Percentiles rank a stretch among this genome's conserved stretches.
Evolutionary conservation across 2,113 vertebrate genomes (phyloP).

Genomic region (Actinemys pallida): DNA sequence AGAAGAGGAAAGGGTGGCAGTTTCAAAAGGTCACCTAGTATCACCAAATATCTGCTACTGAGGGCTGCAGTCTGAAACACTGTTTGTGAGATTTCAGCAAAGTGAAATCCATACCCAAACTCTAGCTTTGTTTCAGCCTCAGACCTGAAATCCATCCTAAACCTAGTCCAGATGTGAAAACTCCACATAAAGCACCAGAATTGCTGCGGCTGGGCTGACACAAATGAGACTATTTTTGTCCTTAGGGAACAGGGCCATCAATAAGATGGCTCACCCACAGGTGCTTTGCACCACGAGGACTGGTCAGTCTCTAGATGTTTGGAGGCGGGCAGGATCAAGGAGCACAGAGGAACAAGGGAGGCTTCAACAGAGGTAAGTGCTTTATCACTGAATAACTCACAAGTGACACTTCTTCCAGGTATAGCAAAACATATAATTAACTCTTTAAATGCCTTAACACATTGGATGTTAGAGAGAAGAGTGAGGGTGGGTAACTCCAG

Average conservation of each 20-base stretch:
- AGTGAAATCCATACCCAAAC: neutral
- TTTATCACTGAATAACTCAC: neutral
- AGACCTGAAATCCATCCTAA: neutral
- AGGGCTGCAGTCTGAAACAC: neutral
- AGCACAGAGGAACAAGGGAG: neutral
- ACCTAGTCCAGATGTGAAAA: neutral
- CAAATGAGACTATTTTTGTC: neutral
- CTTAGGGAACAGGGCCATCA: neutral
- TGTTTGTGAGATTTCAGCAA: neutral
- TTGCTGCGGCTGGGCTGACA: neutral
- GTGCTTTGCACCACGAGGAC: neutral
- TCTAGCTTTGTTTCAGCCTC: neutral
- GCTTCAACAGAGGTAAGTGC: neutral
- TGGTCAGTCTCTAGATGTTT: conserved; percentile 26
- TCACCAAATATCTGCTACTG: neutral
- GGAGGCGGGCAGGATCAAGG: neutral
- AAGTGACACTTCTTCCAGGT: neutral
- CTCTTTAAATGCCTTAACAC: neutral
- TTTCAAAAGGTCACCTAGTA: neutral
- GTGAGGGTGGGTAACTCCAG: neutral
- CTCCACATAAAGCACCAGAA: neutral
- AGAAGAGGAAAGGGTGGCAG: neutral
- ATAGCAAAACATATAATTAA: neutral
- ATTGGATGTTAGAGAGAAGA: neutral
- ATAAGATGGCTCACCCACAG: neutral